Evolutionary conservation across 2,797 vertebrate species (phyloP).

Genomic region (Tolypeutes matacus): DNA sequence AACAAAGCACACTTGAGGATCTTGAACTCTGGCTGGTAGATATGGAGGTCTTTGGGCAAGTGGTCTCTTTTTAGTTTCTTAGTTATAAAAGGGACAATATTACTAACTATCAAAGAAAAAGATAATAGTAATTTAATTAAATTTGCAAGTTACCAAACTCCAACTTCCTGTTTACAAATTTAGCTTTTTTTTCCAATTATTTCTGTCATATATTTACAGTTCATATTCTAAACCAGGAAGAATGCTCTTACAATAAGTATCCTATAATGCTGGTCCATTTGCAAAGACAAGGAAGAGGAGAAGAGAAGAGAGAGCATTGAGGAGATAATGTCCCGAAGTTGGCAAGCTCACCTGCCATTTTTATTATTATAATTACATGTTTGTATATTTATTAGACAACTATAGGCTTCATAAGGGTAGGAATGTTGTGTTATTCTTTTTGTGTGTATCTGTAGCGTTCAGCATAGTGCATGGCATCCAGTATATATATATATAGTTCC

Average conservation of each 20-base stretch:
- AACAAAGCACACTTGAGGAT: neutral
- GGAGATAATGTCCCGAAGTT: neutral
- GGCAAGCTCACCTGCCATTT: neutral
- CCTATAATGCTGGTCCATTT: too few relatives aligned
- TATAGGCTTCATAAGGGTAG: neutral
- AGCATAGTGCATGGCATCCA: neutral
- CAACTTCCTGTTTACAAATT: neutral
- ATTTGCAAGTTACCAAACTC: constrained; percentile 22
- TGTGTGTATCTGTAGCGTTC: neutral
- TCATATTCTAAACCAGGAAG: too few relatives aligned
- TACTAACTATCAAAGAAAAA: neutral
- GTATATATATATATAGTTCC: neutral
- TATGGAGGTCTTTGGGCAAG: neutral
- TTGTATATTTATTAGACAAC: neutral
- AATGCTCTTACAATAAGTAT: neutral
- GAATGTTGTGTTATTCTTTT: neutral
- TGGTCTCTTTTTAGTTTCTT: neutral
- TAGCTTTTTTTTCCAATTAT: neutral
- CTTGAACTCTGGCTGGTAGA: neutral
- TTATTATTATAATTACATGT: neutral
- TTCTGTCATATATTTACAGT: neutral
- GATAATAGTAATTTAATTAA: neutral
- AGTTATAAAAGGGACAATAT: constrained; percentile 4
- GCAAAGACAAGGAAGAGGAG: neutral
- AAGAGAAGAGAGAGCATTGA: neutral